Percentiles rank a stretch among this genome's conserved stretches.
phyloP scores from a whole-genome alignment of 2,888 invertebrate genomes.

The Eilema sororculum region DNA sequence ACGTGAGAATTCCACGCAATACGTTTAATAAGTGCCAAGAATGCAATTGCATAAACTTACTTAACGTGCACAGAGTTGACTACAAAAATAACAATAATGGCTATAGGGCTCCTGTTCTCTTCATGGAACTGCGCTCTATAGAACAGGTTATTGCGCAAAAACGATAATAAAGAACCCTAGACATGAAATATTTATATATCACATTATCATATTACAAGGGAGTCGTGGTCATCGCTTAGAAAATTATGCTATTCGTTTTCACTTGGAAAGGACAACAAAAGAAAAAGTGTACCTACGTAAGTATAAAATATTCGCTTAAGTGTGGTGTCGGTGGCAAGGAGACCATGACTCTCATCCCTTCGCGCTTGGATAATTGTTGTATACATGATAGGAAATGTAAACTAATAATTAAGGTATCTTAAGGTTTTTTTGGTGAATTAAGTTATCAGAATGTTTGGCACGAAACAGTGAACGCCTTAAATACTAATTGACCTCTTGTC shows the following conservation, averaged over 20 bases:
- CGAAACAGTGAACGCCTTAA: not conserved
- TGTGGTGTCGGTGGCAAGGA: slow-evolving; percentile 43
- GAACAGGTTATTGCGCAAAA: slow-evolving; percentile 81
- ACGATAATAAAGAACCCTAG: slow-evolving; percentile 77
- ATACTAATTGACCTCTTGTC: not conserved
- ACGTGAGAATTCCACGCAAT: slow-evolving; percentile 24
- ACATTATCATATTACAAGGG: slow-evolving; percentile 86
- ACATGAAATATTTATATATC: slow-evolving; percentile 84
- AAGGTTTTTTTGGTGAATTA: not conserved
- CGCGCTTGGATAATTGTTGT: slow-evolving; percentile 51
- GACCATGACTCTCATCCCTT: slow-evolving; percentile 57
- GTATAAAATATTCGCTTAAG: slow-evolving; percentile 47
- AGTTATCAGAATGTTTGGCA: not conserved
- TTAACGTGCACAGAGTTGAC: slow-evolving; percentile 47
- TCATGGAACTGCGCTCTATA: slow-evolving; percentile 69
- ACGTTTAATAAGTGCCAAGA: slow-evolving; percentile 28
- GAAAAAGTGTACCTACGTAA: slow-evolving; percentile 54
- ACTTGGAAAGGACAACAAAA: slow-evolving; percentile 70
- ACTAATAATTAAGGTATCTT: slow-evolving; percentile 31
- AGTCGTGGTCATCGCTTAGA: slow-evolving; percentile 83
- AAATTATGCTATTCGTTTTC: slow-evolving; percentile 84
- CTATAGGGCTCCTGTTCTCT: slow-evolving; percentile 67
- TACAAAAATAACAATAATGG: slow-evolving; percentile 70
- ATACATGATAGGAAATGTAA: slow-evolving; percentile 36
- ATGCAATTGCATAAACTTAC: slow-evolving; percentile 40